Evolutionary conservation across 1,140 invertebrate species (phyloP).

Genomic region (Amyelois transitella): DNA sequence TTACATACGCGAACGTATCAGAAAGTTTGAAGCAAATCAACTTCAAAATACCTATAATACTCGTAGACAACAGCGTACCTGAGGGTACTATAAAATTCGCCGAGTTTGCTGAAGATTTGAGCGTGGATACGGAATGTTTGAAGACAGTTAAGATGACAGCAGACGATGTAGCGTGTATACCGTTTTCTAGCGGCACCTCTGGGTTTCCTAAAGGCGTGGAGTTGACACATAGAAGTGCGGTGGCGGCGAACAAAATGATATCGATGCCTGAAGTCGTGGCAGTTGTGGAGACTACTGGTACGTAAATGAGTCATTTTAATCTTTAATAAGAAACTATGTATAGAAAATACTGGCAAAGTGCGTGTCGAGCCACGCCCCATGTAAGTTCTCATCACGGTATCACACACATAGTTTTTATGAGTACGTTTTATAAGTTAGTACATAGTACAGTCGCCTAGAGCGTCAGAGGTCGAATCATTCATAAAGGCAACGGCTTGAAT

Average conservation of each 20-base stretch:
- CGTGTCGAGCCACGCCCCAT: no score
- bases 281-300: conserved; percentile 49
- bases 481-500: no score
- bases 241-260: conserved; percentile 72
- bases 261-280: conserved; percentile 44
- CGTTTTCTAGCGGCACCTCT: conserved; percentile 90
- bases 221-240: conserved; percentile 81
- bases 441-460: no score
- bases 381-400: no score
- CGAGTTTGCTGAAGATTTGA: conserved; percentile 72
- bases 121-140: conserved; percentile 67
- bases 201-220: conserved; percentile 92
- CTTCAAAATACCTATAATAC: conserved; percentile 74
- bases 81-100: conserved; percentile 76
- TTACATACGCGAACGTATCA: conserved; percentile 64
- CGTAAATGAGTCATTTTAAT: conserved; percentile 13
- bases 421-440: no score
- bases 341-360: no score
- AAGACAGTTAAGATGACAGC: conserved; percentile 53
- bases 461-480: no score
- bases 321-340: not conserved
- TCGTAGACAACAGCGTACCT: conserved; percentile 71
- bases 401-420: no score
- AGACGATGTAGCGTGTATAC: conserved; percentile 76
- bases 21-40: conserved; percentile 62